Conservation (phyloP, 2,797 vertebrate species). For the Acrossocheilus fasciatus region DNA sequence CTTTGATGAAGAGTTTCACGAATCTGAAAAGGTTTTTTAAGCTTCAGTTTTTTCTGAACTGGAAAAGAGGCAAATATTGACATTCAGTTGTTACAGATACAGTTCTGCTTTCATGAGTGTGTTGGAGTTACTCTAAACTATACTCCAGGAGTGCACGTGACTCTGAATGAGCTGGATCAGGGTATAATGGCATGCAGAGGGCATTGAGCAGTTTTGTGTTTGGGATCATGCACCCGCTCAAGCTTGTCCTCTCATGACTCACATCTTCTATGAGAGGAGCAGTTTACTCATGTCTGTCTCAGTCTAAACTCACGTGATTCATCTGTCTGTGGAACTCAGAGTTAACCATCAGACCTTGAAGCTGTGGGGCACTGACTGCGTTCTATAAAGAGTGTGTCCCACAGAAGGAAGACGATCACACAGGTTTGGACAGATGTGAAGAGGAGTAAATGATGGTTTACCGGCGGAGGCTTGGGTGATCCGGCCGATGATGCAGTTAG, state of each 20-base stretch:
- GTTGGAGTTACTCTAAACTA: no score
- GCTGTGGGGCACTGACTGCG: no score
- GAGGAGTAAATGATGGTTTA: background rate
- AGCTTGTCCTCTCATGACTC: background rate
- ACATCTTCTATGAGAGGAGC: background rate
- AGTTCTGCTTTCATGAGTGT: no score
- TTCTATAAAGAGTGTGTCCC: background rate
- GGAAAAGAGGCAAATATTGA: background rate
- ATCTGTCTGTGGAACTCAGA: no score
- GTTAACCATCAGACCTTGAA: background rate
- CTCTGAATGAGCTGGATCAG: no score
- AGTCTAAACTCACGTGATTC: no score
- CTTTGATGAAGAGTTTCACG: background rate
- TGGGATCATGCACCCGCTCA: no score
- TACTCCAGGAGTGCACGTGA: no score
- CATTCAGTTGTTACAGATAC: background rate
- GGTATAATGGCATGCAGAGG: no score
- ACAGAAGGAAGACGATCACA: background rate
- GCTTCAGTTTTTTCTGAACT: background rate
- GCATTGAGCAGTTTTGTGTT: no score
- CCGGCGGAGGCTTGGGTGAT: background rate
- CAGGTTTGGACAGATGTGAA: background rate
- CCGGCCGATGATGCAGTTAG: background rate
- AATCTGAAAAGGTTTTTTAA: background rate
- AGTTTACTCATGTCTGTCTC: no score